These are phyloP conservation scores for Zapornia atra DNA, from an alignment of 2,113 vertebrate species.

Conservation along the genomic window DNA sequence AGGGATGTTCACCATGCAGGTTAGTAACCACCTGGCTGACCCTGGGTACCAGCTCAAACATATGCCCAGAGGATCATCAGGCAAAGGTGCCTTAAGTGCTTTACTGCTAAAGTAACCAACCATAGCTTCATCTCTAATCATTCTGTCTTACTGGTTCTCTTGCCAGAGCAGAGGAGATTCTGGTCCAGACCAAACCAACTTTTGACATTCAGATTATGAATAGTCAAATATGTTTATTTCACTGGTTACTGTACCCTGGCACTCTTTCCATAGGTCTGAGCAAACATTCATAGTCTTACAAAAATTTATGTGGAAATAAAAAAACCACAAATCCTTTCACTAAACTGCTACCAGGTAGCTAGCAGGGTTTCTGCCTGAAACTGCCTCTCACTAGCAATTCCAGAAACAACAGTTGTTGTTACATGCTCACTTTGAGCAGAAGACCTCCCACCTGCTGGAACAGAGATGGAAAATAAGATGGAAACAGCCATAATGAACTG, in stretches of 20 bases:
- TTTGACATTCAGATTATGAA: not conserved
- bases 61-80: not conserved
- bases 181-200: not conserved
- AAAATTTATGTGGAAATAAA: not conserved
- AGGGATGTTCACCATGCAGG: not conserved
- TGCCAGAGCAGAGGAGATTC: not conserved
- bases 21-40: not conserved
- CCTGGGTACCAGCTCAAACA: accelerated
- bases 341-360: not conserved
- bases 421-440: not conserved
- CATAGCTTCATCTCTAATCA: not conserved
- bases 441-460: not conserved
- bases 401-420: not conserved
- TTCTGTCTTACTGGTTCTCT: not conserved
- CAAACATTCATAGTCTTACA: not conserved
- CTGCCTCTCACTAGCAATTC: not conserved
- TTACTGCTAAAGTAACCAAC: accelerated
- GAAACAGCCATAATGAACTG: not conserved
- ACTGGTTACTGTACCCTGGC: not conserved
- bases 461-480: not conserved
- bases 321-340: not conserved
- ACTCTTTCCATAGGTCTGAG: not conserved
- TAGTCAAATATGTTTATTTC: not conserved
- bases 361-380: not conserved
- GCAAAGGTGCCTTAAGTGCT: not conserved